These are phyloP conservation scores for Parthenolecanium corni DNA, from an alignment of 2,888 invertebrate genomes.

Conservation along the genomic window DNA sequence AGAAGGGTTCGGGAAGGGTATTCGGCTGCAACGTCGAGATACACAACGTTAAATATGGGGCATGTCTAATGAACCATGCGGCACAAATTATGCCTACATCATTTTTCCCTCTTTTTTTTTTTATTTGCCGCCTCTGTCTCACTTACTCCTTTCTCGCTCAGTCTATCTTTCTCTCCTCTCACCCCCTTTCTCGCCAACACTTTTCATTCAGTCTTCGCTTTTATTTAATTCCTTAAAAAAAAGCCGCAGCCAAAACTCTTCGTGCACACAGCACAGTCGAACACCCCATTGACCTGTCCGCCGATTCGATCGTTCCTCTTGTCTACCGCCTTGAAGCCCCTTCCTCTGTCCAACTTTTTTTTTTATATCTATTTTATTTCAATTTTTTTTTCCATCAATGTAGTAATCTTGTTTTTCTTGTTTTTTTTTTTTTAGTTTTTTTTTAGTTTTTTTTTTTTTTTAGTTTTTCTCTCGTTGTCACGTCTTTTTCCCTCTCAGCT, in stretches of 20 bases:
- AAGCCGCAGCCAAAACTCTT: conserved; percentile 8
- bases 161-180: too few relatives aligned
- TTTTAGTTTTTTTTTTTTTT: background rate
- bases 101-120: conserved; percentile 9
- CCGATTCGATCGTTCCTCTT: conserved; percentile 4
- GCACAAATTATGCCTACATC: conserved; percentile 31
- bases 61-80: conserved; percentile 33
- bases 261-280: conserved; percentile 17
- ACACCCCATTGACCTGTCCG: conserved; percentile 27
- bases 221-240: conserved; percentile 26
- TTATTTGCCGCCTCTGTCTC: too few relatives aligned
- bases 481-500: background rate
- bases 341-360: background rate
- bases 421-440: background rate
- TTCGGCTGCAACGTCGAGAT: conserved; percentile 29
- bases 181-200: conserved; percentile 13
- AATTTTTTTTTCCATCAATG: background rate
- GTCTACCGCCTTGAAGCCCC: conserved; percentile 6
- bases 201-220: conserved; percentile 29
- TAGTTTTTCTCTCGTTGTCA: background rate
- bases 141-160: too few relatives aligned
- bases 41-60: conserved; percentile 32
- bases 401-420: background rate
- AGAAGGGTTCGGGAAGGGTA: too few relatives aligned
- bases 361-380: too few relatives aligned